Evolutionary conservation across 2,113 vertebrate genomes (phyloP), one percentile per base, ranked within the genome.

Genomic region (Heterocephalus glaber): DNA sequence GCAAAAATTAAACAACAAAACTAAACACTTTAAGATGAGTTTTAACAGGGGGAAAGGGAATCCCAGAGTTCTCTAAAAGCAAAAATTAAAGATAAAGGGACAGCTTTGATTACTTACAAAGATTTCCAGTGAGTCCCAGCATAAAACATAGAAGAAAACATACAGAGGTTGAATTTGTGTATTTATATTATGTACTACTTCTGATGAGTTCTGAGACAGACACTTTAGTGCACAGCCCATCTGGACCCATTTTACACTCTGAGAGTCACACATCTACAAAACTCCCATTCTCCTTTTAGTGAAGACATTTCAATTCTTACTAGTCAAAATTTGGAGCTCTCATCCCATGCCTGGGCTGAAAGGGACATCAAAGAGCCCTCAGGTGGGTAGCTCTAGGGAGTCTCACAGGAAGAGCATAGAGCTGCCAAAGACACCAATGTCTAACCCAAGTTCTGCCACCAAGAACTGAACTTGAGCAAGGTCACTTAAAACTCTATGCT

Each of bases 101-200:
- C 96, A 97, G 61, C 92, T 96, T 96, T 98, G 94, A 96, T 97
- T 96, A 97, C 97, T 97, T 97, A 98, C 96, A 97, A 97, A 97
- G 95, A 97, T 95, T 79, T 97, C 96, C 96, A 97, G 91, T 87
- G 96, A 98, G 96, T 97, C 97, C 96, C 96, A 97, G 97, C 96
- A 97, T 97, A 97, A 97, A 95, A 97, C 96, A 97, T 95, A 97
- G 96, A 96, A 97, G 93, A 96, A 93, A 98, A 98, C 96, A 97
- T 92, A 97, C 91, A 97, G 94, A 97, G 94, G 61, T 85, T 98
- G 94, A 97, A 96, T 97, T 94, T 86, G 89, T 76, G 7, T 70
- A 77, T 72, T 79, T 97, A 66, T 96, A 93, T 70, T 90, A 81
- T n/a, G 2, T 82, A 54, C 88, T 97, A 92, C 68, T 96, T 72